phyloP scores from a whole-genome alignment of 1,140 invertebrate species.

The Anthonomus grandis region DNA sequence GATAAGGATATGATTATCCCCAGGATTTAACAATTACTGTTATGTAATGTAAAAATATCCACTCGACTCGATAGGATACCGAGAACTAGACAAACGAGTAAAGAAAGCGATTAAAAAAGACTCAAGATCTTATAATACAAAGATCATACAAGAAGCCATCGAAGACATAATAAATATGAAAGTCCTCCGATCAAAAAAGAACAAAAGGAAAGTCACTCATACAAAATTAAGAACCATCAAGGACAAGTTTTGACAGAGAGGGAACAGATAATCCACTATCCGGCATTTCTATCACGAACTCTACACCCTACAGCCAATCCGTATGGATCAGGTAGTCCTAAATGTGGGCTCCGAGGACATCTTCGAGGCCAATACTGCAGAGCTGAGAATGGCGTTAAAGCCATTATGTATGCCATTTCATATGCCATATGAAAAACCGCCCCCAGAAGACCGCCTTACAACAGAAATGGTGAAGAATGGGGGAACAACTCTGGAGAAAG shows the following conservation, averaged over 20 bases:
- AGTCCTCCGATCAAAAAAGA: neutral
- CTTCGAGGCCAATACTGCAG: constrained; percentile 1
- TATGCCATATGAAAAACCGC: constrained; percentile 16
- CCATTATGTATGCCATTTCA: too few relatives aligned
- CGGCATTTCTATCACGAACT: neutral
- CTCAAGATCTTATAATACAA: neutral
- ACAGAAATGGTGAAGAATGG: constrained; percentile 8
- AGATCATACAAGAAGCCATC: neutral
- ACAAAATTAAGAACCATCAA: neutral
- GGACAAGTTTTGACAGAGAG: neutral
- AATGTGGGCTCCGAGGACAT: constrained; percentile 15
- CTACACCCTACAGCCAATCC: neutral
- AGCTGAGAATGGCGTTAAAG: constrained; percentile 1
- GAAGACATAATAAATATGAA: neutral
- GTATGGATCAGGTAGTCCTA: constrained; percentile 1
- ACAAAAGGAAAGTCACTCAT: neutral
- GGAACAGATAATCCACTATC: neutral
- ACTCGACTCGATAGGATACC: too few relatives aligned
- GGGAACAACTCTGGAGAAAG: constrained; percentile 1
- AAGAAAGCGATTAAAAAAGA: too few relatives aligned
- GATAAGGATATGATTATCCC: too few relatives aligned
- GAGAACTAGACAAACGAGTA: too few relatives aligned
- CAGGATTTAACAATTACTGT: too few relatives aligned
- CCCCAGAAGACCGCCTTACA: constrained; percentile 11
- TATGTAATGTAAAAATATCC: too few relatives aligned